phyloP scores from a whole-genome alignment of 64 coral and sea anemone species.

The Catalaphyllia jardinei region DNA sequence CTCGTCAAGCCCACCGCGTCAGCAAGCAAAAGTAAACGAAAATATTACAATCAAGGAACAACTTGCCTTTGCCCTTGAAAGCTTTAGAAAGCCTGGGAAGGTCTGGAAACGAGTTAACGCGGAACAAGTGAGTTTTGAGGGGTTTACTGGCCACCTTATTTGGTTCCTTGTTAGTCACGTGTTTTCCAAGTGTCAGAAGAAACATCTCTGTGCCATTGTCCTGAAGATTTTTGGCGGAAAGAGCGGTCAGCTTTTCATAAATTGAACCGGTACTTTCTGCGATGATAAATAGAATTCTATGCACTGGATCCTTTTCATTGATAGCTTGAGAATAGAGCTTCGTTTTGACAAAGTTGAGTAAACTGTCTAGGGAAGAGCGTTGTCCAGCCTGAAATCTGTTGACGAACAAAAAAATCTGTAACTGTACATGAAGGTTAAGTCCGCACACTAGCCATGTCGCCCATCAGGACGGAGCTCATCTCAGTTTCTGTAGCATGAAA shows the following conservation, averaged over 20 bases:
- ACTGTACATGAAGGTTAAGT: not conserved
- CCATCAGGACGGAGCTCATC: too few relatives aligned
- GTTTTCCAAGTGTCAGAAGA: conserved; percentile 19
- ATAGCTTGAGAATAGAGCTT: not conserved
- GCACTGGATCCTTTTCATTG: not conserved
- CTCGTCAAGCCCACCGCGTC: too few relatives aligned
- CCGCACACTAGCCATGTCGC: too few relatives aligned
- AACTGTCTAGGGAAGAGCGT: not conserved
- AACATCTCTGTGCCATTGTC: not conserved
- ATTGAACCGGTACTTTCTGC: not conserved
- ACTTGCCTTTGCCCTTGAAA: conserved; percentile 25
- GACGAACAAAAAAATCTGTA: not conserved
- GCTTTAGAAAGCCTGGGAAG: not conserved
- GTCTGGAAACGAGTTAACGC: not conserved
- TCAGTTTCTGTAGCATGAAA: too few relatives aligned
- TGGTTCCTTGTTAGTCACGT: not conserved
- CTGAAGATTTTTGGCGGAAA: not conserved
- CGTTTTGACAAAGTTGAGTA: not conserved
- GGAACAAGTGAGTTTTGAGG: not conserved
- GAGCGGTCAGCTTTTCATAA: not conserved
- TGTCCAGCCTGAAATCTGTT: not conserved
- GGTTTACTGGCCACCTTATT: not conserved
- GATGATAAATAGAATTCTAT: conserved; percentile 7
- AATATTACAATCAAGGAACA: too few relatives aligned
- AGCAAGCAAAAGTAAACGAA: too few relatives aligned